Base-by-base conservation (phyloP, 2,888 invertebrate genomes). In the Sycophila texana region DNA sequence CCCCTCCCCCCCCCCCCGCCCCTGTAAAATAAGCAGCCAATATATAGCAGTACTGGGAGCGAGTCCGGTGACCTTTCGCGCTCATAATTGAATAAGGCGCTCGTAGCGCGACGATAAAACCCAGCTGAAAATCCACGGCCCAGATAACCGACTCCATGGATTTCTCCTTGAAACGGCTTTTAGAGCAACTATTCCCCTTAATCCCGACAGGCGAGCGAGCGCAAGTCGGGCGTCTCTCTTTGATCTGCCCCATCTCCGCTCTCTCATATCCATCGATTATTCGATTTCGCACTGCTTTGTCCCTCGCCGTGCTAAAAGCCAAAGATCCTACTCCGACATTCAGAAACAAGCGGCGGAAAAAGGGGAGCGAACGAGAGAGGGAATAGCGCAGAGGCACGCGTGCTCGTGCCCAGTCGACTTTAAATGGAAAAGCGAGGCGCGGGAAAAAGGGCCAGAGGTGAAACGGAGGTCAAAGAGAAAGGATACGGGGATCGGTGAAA, bases 321-420 rank as follows among this genome's bases (percentile, higher is more conserved):
- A 55, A 39, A 57, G 55, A 20, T 63, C 65, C 47, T 22, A 16
- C 16, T 18, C 26, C 57, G 26, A 39, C 39, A 39, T 39, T 39
- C 39, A 39, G 53, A 60, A 57, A 39, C 12, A 77, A 58, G 66
- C 70, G 13, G 74, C 16, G 71, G 61, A 74, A 67, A 74, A 75
- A 57, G 74, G 63, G 49, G 18, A 81, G 74, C 51, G 77, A 18
- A 51, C 49, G 49, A 20, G 55, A 3, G n/a, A 55, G 47, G 5
- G 57, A 30, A 55, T 18, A 57, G 47, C 2, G 57, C 16, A 7
- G 7, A 22, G 30, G 51, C 60, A n/a, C 30, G 68, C 57, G 18
- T 16, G 47, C 20, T 14, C 55, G 30, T 22, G 57, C 58, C 18
- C 12, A 47, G 30, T 68, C 57, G 70, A 65, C 16, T 53, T 16